phyloP scores from a whole-genome alignment of 2,888 invertebrate genomes.

The Ethmia dodecea region DNA sequence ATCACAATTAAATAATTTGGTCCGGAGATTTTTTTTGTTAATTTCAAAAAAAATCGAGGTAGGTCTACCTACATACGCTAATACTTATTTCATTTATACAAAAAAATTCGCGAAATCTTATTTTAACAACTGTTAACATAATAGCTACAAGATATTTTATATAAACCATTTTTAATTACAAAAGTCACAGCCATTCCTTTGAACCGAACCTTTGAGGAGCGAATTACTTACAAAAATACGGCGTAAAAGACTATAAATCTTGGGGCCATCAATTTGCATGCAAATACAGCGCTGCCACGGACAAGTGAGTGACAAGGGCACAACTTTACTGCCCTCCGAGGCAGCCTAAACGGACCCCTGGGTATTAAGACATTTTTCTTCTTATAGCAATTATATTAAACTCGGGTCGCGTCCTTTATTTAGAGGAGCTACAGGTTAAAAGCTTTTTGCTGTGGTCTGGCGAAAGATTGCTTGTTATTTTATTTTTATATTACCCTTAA shows the following conservation, averaged over 20 bases:
- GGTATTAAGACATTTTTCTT: constrained; percentile 60
- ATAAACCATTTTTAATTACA: constrained; percentile 1
- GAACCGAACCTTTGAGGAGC: constrained; percentile 12
- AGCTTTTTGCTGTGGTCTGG: too few relatives aligned
- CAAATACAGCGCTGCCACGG: constrained; percentile 47
- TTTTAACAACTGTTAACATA: too few relatives aligned
- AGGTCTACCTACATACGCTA: too few relatives aligned
- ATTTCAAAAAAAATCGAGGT: too few relatives aligned
- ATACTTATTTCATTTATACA: too few relatives aligned
- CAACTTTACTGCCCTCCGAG: constrained; percentile 37
- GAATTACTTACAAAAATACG: constrained; percentile 25
- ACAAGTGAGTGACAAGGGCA: constrained; percentile 64
- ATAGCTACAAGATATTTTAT: too few relatives aligned
- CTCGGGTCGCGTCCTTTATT: too few relatives aligned
- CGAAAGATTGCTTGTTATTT: too few relatives aligned
- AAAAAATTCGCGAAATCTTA: too few relatives aligned
- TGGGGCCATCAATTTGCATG: constrained; percentile 62
- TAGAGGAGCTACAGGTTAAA: constrained; percentile 41
- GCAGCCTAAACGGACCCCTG: constrained; percentile 43
- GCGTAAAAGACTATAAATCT: constrained; percentile 38
- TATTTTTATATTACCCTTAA: too few relatives aligned
- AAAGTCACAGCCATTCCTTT: not conserved
- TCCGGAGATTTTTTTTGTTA: too few relatives aligned
- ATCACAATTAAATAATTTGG: too few relatives aligned
- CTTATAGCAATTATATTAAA: constrained; percentile 52